These are phyloP conservation scores for Lepas anatifera DNA, from an alignment of 2,888 invertebrate species.

Conservation along the genomic window DNA sequence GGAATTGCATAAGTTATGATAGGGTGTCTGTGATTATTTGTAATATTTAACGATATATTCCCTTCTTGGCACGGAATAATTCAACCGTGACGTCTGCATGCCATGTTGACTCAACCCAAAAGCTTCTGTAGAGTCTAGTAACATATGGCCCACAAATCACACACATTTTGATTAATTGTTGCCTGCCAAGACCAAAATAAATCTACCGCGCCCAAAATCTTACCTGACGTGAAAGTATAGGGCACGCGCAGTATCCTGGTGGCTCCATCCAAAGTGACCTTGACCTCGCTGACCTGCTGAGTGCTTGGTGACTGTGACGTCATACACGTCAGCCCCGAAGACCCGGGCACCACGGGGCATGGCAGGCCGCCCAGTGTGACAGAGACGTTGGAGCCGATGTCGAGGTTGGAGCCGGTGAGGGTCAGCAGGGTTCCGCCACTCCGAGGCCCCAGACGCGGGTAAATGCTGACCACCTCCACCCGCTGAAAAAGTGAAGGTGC, in stretches of 20 bases:
- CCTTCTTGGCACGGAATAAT: too few relatives aligned
- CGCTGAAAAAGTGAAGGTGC: conserved; percentile 38
- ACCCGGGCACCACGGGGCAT: conserved; percentile 80
- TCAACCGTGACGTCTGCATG: too few relatives aligned
- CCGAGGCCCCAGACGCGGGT: conserved; percentile 76
- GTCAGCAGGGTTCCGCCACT: conserved; percentile 91
- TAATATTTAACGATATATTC: too few relatives aligned
- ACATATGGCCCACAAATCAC: too few relatives aligned
- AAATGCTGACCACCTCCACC: conserved; percentile 63
- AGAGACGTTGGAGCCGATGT: conserved; percentile 77
- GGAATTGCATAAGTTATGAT: too few relatives aligned
- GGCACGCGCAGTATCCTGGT: conserved; percentile 63
- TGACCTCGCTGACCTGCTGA: conserved; percentile 56
- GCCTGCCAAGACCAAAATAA: too few relatives aligned
- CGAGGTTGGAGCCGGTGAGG: conserved; percentile 79
- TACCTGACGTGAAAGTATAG: conserved; percentile 67
- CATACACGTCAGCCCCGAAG: conserved; percentile 71
- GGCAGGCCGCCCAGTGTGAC: conserved; percentile 55
- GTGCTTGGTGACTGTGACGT: conserved; percentile 55
- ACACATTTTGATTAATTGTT: too few relatives aligned
- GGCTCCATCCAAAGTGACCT: conserved; percentile 76
- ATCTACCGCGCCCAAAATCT: too few relatives aligned
- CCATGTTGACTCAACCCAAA: too few relatives aligned
- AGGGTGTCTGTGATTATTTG: too few relatives aligned
- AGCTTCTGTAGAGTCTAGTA: too few relatives aligned